phyloP scores from a whole-genome alignment of 2,797 vertebrate species.

The Odontamblyopus lacepedii region DNA sequence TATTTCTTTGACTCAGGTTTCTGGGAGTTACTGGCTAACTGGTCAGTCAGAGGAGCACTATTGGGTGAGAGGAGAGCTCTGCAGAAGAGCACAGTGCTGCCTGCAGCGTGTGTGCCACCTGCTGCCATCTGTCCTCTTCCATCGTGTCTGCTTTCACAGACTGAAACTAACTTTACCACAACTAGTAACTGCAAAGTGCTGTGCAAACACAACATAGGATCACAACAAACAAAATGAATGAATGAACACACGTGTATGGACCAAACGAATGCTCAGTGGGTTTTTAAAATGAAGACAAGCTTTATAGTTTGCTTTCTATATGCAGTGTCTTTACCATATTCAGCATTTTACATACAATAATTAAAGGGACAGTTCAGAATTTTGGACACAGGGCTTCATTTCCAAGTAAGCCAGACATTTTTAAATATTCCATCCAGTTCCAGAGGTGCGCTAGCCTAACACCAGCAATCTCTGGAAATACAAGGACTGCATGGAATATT shows the following conservation, averaged over 20 bases:
- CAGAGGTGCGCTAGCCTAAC: no score
- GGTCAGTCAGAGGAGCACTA: slow-evolving; percentile 20
- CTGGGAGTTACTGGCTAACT: not conserved
- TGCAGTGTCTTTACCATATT: no score
- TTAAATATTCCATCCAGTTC: no score
- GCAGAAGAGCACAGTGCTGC: slow-evolving; percentile 35
- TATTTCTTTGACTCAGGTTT: not conserved
- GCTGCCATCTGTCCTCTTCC: slow-evolving; percentile 75
- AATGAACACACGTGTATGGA: not conserved
- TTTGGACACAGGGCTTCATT: no score
- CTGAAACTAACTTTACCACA: slow-evolving; percentile 11
- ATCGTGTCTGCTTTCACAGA: slow-evolving; percentile 74
- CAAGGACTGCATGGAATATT: no score
- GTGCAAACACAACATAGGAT: no score
- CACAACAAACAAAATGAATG: not conserved
- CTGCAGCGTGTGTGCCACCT: slow-evolving; percentile 68
- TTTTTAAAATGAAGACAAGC: not conserved
- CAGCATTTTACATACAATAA: no score
- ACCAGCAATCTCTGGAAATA: no score
- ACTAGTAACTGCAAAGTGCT: not conserved
- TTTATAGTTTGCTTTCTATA: no score
- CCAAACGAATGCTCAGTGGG: not conserved
- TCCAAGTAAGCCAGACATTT: no score
- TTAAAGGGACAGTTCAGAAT: no score
- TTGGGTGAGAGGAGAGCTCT: slow-evolving; percentile 29